Percentiles rank a stretch among this genome's conserved stretches.
Conservation (phyloP, 2,797 vertebrate genomes). For the Scomberomorus guttatus region DNA sequence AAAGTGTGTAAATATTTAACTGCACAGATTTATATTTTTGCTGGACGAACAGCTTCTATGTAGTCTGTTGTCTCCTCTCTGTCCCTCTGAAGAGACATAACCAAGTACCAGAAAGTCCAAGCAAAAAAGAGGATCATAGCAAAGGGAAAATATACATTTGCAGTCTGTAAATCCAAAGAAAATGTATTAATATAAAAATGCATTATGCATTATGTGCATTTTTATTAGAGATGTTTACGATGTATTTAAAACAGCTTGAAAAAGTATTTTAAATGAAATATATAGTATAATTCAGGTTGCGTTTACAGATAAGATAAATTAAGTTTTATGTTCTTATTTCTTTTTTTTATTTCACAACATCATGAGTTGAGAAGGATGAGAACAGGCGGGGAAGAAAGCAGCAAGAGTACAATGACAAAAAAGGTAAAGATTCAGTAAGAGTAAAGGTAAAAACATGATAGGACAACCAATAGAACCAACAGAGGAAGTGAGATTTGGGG, state of each 20-base stretch:
- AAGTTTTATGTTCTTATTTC: background rate
- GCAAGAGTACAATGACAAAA: background rate
- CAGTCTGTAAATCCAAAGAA: background rate
- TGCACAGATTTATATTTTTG: no score
- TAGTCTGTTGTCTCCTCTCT: background rate
- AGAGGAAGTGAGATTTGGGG: constrained; percentile 40
- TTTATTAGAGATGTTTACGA: background rate
- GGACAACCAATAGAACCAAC: constrained; percentile 33
- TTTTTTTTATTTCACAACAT: background rate
- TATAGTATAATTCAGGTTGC: no score
- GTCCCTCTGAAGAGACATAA: background rate
- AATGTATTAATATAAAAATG: no score
- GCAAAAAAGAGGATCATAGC: background rate
- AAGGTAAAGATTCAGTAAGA: constrained; percentile 31
- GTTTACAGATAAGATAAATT: no score
- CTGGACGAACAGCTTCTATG: no score
- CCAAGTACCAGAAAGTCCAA: background rate
- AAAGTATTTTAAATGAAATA: no score
- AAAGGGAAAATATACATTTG: constrained; percentile 1
- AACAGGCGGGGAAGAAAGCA: background rate
- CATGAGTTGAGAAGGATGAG: background rate
- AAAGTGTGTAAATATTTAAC: no score
- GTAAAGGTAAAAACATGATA: constrained; percentile 44
- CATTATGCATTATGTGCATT: background rate
- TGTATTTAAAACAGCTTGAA: background rate